Evolutionary conservation across 2,888 invertebrate genomes (phyloP).

Genomic region (Ectemnius cavifrons): DNA sequence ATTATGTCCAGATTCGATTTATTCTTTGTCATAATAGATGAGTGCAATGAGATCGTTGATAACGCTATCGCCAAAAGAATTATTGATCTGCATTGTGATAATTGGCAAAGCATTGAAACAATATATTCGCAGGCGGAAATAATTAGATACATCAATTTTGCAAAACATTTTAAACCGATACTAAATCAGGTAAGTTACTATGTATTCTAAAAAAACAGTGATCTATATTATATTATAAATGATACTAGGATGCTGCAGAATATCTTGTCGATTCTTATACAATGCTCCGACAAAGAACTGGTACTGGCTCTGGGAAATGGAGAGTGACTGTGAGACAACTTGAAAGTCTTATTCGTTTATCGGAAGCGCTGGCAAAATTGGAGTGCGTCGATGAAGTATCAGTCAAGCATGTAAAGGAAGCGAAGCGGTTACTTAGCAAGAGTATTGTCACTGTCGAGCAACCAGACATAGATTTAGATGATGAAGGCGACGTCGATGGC

Average conservation of each 20-base stretch:
- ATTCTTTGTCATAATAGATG: conserved; percentile 98
- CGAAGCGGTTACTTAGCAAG: conserved; percentile 93
- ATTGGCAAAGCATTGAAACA: conserved; percentile 88
- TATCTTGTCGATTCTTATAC: conserved; percentile 94
- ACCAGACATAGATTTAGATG: conserved; percentile 86
- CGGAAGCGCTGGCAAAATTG: conserved; percentile 97
- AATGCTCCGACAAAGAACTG: conserved; percentile 91
- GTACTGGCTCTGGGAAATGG: conserved; percentile 87
- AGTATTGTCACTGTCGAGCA: conserved; percentile 98
- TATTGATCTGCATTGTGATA: conserved; percentile 94
- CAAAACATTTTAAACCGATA: conserved; percentile 95
- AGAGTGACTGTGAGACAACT: conserved; percentile 97
- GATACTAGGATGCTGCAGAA: conserved; percentile 85
- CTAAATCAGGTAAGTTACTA: conserved; percentile 83
- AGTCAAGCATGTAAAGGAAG: conserved; percentile 93
- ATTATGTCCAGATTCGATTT: conserved; percentile 99
- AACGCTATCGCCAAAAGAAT: conserved; percentile 98
- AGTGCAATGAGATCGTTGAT: conserved; percentile 96
- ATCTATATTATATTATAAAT: conserved; percentile 1
- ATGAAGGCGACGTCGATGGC: conserved; percentile 24
- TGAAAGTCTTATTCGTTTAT: conserved; percentile 96
- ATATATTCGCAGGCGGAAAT: conserved; percentile 94
- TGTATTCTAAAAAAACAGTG: not conserved
- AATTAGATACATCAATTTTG: conserved; percentile 96
- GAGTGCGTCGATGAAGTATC: conserved; percentile 95